Base-by-base conservation (phyloP, 2,888 invertebrate species). In the Phengaris alcon region DNA sequence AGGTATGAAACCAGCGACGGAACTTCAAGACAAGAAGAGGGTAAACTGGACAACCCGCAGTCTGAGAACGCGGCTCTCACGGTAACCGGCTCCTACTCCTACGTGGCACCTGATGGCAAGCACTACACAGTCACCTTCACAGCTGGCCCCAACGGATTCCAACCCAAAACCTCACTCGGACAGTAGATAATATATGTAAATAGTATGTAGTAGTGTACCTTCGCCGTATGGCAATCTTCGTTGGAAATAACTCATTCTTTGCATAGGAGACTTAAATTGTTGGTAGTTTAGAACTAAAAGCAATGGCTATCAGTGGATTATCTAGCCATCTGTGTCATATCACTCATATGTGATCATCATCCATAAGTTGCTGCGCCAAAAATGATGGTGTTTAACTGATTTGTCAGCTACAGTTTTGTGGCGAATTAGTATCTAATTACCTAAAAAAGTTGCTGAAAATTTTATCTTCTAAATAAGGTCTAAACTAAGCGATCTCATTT, bases 1-100 rank as follows among this genome's bases (percentile, higher is more conserved):
- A 94, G 95, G 51, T 95, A 94, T 77, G 95, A 96, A 82, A 95
- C 96, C 46, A 96, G 95, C 81, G 95, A 96, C 79, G 95, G 96
- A 72, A 95, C 95, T 74, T 94, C 94, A 15, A 92, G 95, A 76
- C 94, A 94, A 79, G 96, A 96, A 84, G 94, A 95, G 82, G 96
- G 95, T 44, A 94, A 94, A 78, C 82, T 96, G 3, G 96, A 96
- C 88, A 94, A 94, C 77, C 96, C 95, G 75, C 90, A 94, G 35
- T 89, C 93, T 0, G 95, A 96, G 77, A 94, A 95, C 79, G 95
- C 95, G 79, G 93, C 95, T 6, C 87, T 96, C 5, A 94, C 94
- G 1, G 95, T 96, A 5, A 94, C 93, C 10, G 96, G 96, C 68
- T 93, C 94, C 74, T 95, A 95, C 84, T 90, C 94, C 0, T 96